Evolutionary conservation across 2,888 invertebrate species (phyloP), one percentile per base, ranked within the genome.

Genomic region (Lutraria lutraria): DNA sequence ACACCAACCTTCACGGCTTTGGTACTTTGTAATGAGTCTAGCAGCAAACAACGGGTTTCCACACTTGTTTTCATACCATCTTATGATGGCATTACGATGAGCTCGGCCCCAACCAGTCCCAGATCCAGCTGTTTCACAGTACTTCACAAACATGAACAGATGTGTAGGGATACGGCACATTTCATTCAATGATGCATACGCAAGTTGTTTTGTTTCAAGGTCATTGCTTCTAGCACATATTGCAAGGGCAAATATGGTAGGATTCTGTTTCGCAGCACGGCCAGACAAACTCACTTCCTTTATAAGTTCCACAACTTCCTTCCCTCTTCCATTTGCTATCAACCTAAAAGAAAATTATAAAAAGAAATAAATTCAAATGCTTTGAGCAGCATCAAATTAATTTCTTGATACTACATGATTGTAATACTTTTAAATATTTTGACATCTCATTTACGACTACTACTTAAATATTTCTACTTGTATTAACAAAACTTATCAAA

Each of bases 1-100:
- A 0, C 97, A 97, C 97, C 98, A 98, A 8, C 98, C 98, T 94
- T 98, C 97, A 91, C 97, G 97, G 15, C 97, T 97, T 84, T 97
- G 97, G 86, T 97, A 97, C 95, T 97, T 97, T 8, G 98, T 97
- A 31, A 98, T 97, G 92, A 97, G 97, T 93, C 97, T 97, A 0
- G 97, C 98, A 76, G 98, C 97, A 83, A 97, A 97, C 95, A 16
- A 56, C 56, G 90, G 87, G 21, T 90, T 88, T 34, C 81, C n/a
- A 53, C 81, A n/a, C 81, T 83, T 86, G 81, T 91, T 53, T 54
- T 90, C 86, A 95, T 98, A 98, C 98, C 98, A 98, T 12, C 97
- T 97, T 85, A 96, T 97, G 31, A 98, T 97, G 87, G 97, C 97
- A 92, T 97, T 97, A 92, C 98, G 97, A 97, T 98, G 97, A 3